These are phyloP conservation scores for Lacerta agilis DNA, from an alignment of 2,797 vertebrate genomes.

Conservation along the genomic window DNA sequence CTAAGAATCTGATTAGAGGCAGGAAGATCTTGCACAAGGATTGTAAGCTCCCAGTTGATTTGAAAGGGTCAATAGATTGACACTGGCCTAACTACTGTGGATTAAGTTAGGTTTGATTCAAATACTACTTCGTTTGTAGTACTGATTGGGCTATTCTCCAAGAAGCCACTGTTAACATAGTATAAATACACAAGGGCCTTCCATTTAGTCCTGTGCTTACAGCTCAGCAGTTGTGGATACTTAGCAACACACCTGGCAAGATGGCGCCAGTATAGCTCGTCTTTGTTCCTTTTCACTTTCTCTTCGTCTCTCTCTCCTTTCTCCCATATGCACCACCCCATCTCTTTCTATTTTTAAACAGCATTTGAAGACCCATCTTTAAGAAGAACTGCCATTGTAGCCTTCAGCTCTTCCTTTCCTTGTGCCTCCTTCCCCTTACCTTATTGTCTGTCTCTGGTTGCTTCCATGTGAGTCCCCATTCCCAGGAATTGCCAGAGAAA, in stretches of 20 bases:
- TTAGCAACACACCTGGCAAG: background rate
- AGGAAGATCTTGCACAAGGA: constrained; percentile 72
- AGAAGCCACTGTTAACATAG: constrained; percentile 57
- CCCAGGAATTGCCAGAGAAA: too few relatives aligned
- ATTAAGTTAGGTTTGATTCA: constrained; percentile 76
- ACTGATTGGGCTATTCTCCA: constrained; percentile 69
- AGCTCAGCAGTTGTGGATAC: background rate
- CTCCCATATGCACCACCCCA: too few relatives aligned
- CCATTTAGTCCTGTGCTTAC: background rate
- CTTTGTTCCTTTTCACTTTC: background rate
- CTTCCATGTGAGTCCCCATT: background rate
- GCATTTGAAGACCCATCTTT: background rate
- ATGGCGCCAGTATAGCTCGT: background rate
- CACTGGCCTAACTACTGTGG: constrained; percentile 68
- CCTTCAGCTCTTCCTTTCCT: background rate
- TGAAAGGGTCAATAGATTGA: constrained; percentile 73
- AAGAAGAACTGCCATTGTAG: background rate
- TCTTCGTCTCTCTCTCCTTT: background rate
- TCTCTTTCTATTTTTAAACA: background rate
- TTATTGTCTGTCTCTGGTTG: background rate
- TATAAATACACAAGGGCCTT: background rate
- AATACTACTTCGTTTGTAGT: constrained; percentile 66
- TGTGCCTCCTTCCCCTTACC: background rate
- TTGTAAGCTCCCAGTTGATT: constrained; percentile 70
- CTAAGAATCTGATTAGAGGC: constrained; percentile 75